These are phyloP conservation scores for Eupithecia abbreviata DNA, from an alignment of 2,888 invertebrate genomes.

Conservation along the genomic window DNA sequence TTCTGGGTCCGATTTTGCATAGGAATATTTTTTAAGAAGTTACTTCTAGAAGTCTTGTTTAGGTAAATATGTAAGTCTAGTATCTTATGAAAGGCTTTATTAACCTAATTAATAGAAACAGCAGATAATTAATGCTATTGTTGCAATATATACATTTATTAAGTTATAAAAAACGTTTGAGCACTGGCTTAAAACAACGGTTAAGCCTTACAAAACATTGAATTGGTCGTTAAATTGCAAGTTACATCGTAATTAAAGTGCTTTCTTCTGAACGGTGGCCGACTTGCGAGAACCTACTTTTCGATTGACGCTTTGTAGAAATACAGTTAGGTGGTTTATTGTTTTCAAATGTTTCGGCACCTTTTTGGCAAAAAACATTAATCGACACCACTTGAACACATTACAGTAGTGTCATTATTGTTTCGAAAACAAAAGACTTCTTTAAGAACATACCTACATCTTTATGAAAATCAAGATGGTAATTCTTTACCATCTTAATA, in stretches of 20 bases:
- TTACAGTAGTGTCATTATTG: not conserved
- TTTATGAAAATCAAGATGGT: not conserved
- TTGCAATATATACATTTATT: not conserved
- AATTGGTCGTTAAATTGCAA: conserved; percentile 42
- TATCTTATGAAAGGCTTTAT: too few species aligned
- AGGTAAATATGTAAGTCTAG: too few species aligned
- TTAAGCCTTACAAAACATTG: conserved; percentile 45
- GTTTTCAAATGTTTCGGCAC: not conserved
- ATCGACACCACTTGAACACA: not conserved
- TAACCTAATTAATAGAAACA: not conserved
- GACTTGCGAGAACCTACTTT: conserved; percentile 33
- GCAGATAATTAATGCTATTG: not conserved
- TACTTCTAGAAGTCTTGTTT: too few species aligned
- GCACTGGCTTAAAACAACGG: conserved; percentile 49
- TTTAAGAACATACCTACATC: not conserved
- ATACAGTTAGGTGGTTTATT: conserved; percentile 16
- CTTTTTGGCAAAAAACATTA: not conserved
- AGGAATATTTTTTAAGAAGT: not conserved
- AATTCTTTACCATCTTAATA: too few species aligned
- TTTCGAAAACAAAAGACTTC: not conserved
- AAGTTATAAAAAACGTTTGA: conserved; percentile 17
- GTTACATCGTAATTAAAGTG: conserved; percentile 54
- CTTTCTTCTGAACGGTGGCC: conserved; percentile 42
- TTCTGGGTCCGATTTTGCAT: not conserved
- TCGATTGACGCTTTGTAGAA: conserved; percentile 17